Evolutionary conservation across 2,888 invertebrate species (phyloP), one percentile per base, ranked within the genome.

Genomic region (Scelioninae gen. 2): DNA sequence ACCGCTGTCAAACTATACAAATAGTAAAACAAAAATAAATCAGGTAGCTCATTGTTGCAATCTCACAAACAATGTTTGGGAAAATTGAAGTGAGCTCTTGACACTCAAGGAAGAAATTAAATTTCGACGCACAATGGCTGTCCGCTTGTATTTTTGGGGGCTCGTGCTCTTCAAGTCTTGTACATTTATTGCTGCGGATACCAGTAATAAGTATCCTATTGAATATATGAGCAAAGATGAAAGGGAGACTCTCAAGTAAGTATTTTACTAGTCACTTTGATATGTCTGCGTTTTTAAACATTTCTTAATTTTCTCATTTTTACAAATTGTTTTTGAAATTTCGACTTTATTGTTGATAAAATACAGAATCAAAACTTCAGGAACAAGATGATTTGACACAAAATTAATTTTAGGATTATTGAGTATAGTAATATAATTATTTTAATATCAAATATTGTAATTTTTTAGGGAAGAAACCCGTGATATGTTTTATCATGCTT

Each of bases 401-500:
- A 25, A n/a, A n/a, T n/a, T n/a, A 15, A 10, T 13, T 37, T 13
- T 4, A 15, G 3, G 13, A 37, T 5, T 37, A 1, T 13, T 13
- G 4, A n/a, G n/a, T n/a, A n/a, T n/a, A n/a, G n/a, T n/a, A n/a
- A n/a, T n/a, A n/a, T n/a, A n/a, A n/a, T n/a, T n/a, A n/a, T n/a
- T n/a, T n/a, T n/a, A n/a, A n/a, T n/a, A n/a, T n/a, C n/a, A n/a
- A n/a, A n/a, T n/a, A n/a, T n/a, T n/a, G n/a, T n/a, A n/a, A n/a
- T n/a, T 16, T 61, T 67, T 73, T 70, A 96, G 96, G 86, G 94
- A 96, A 81, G 95, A 97, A 87, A 92, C 96, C 10, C 89, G 95
- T 65, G 94, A 95, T 82, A 97, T 98, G 97, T 98, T 98, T 86
- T 95, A 96, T 86, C 98, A 98, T 89, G 97, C 96, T 2, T 98